Evolutionary conservation across 2,888 invertebrate genomes (phyloP), one percentile per base, ranked within the genome.

Genomic region (Crocallis elinguaria): DNA sequence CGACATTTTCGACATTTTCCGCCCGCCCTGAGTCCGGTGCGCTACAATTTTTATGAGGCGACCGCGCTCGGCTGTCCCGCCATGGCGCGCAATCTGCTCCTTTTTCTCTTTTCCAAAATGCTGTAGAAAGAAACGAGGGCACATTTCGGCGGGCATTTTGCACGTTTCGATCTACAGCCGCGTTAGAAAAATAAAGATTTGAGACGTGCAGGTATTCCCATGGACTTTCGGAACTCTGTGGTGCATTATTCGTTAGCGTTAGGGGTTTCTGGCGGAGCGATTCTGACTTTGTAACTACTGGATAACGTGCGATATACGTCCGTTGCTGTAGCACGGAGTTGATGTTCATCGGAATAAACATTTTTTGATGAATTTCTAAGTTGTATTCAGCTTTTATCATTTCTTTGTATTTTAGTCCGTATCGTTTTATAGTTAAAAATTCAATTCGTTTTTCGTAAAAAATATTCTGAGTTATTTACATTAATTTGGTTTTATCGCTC

Each of bases 11-110:
- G 69, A 68, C 76, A 75, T 80, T 77, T 78, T 73, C 74, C 70
- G 60, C 60, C 68, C 61, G 57, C 64, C 61, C 66, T 8, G 16
- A 60, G 66, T 73, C 64, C 71, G 66, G 67, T 64, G 67, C 64
- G 67, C 70, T 86, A 83, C 81, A 89, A 85, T 70, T 84, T 88
- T 88, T 82, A 89, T 87, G 85, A 86, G 80, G 74, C 73, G 51
- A 67, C 69, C 76, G 72, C 74, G 72, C 71, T 38, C 37, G 66
- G 61, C 66, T 58, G 63, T 52, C 61, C 17, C 25, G 21, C 3
- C 7, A 2, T 13, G 6, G 27, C 25, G 41, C 42, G 11, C 36
- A 23, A 14, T 21, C 30, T 58, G 68, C 69, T 71, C 73, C 74
- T 67, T 72, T 69, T 74, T 73, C 76, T 78, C 72, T 71, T 68